phyloP scores from a whole-genome alignment of 2,888 invertebrate species.

The Mellilla xanthometata region DNA sequence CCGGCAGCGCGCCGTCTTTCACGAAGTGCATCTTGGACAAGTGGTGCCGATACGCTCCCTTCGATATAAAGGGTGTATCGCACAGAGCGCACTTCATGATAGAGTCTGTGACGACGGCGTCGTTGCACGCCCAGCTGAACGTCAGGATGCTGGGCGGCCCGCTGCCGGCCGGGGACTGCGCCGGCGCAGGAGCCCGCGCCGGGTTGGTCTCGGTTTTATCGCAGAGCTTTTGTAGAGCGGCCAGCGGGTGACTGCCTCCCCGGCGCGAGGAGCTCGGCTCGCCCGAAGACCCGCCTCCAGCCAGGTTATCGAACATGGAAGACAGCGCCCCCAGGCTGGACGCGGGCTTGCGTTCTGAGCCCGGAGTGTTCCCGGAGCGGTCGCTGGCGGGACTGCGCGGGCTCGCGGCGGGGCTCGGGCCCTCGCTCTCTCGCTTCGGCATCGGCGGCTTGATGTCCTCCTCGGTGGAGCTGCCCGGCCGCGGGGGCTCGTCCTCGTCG shows the following conservation, averaged over 20 bases:
- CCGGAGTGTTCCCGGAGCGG: constrained; percentile 87
- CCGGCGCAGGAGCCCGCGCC: constrained; percentile 78
- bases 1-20: constrained; percentile 93
- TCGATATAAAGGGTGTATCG: constrained; percentile 97
- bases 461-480: constrained; percentile 62
- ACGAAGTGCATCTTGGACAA: constrained; percentile 97
- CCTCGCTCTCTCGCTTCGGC: constrained; percentile 80
- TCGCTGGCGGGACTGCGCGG: constrained; percentile 91
- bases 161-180: constrained; percentile 79
- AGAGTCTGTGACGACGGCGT: constrained; percentile 93
- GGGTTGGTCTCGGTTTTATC: constrained; percentile 95
- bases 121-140: constrained; percentile 97
- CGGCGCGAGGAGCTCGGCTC: constrained; percentile 84
- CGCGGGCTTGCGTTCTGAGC: constrained; percentile 84
- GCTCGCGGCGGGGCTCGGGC: constrained; percentile 82
- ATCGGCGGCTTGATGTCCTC: constrained; percentile 63
- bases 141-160: constrained; percentile 92
- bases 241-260: constrained; percentile 93
- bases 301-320: constrained; percentile 94
- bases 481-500: constrained; percentile 82
- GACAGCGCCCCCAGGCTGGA: constrained; percentile 92
- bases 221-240: constrained; percentile 96
- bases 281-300: constrained; percentile 76
- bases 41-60: constrained; percentile 98
- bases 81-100: constrained; percentile 97